Conservation (phyloP, 2,888 invertebrate genomes). For the Parnassius smintheus region DNA sequence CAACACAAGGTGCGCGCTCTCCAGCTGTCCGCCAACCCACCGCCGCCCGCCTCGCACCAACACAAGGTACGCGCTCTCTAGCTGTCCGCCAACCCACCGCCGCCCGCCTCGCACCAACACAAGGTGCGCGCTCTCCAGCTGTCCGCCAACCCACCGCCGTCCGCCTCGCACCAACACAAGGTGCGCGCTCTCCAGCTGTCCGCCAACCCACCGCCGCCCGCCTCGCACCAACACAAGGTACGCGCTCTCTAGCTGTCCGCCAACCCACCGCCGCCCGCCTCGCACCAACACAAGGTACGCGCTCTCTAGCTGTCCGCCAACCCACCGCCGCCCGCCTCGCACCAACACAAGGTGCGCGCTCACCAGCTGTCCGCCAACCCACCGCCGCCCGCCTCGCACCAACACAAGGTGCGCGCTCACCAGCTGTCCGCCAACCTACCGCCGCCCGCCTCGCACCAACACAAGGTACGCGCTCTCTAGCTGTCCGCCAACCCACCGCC, state of each 20-base stretch:
- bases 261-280: slow-evolving; percentile 69
- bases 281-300: slow-evolving; percentile 40
- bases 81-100: slow-evolving; percentile 81
- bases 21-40: neutral
- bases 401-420: neutral
- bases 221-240: slow-evolving; percentile 50
- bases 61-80: slow-evolving; percentile 80
- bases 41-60: slow-evolving; percentile 69
- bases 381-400: slow-evolving; percentile 1
- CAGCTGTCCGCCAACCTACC: neutral
- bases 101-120: slow-evolving; percentile 72
- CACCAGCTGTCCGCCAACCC: too few relatives aligned
- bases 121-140: slow-evolving; percentile 53
- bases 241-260: too few relatives aligned
- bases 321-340: slow-evolving; percentile 64
- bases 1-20: neutral
- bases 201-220: slow-evolving; percentile 44
- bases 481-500: slow-evolving; percentile 82
- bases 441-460: slow-evolving; percentile 72
- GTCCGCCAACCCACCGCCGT: slow-evolving; percentile 49
- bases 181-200: slow-evolving; percentile 39
- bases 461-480: slow-evolving; percentile 77
- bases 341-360: slow-evolving; percentile 66
- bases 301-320: neutral
- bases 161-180: slow-evolving; percentile 71